Evolutionary conservation across 2,888 invertebrate species (phyloP), one percentile per base, ranked within the genome.

Genomic region (Lasius platythorax): DNA sequence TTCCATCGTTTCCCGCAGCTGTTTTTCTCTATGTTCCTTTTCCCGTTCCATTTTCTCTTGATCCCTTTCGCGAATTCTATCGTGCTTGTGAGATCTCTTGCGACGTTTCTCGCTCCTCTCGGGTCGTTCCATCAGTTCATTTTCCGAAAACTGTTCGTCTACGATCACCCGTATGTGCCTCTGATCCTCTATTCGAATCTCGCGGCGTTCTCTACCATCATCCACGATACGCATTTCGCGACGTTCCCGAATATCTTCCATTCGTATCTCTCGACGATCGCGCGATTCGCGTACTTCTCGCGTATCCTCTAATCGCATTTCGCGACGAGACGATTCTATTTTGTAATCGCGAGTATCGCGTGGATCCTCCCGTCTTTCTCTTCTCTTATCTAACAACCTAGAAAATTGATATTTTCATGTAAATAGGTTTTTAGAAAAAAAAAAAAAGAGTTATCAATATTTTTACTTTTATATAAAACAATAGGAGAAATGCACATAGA

Each of bases 41-140:
- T 93, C 94, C 1, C 91, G 92, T 63, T 94, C 94, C 0, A 92
- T 83, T 76, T 93, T 93, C 30, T 94, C 94, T 30, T 91, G 93
- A 68, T 95, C 95, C 79, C 95, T 96, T 84, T 97, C 97, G 91
- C 97, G 93, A 5, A 82, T 87, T 66, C 94, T 88, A 5, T 97
- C 92, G 96, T 96, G 94, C 96, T 97, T 90, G 96, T 94, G 94
- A 64, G 94, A 94, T 58, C 94, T 90, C 84, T 95, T 95, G 83
- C 94, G 95, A 3, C 94, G 92, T 66, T 95, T 95, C 8, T 50
- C 50, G 2, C 18, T 50, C n/a, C 50, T 50, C 37, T 94, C 93
- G 12, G 90, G 88, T 37, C 90, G 85, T 6, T 94, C 94, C 40
- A 93, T 86, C 28, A 93, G 63, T 46, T 94, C 94, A 0, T 88